Conservation (phyloP, 2,113 vertebrate species). For the Reinhardtius hippoglossoides region DNA sequence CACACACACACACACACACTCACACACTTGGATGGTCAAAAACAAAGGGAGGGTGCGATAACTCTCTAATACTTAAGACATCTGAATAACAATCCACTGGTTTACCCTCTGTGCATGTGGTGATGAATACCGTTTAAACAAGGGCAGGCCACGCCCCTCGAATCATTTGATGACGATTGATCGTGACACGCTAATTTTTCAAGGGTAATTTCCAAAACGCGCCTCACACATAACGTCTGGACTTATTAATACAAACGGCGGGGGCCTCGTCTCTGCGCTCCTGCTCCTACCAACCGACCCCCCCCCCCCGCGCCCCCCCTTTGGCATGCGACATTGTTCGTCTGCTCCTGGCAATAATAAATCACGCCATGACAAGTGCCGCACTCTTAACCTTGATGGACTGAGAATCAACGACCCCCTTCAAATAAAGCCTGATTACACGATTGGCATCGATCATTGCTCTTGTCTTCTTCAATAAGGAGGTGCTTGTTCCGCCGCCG, state of each 20-base stretch:
- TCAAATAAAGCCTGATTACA: slow-evolving; percentile 79
- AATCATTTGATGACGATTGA: slow-evolving; percentile 77
- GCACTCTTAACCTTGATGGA: slow-evolving; percentile 82
- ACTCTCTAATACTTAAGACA: slow-evolving; percentile 13
- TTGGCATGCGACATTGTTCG: slow-evolving; percentile 58
- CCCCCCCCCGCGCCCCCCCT: neutral
- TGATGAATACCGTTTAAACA: slow-evolving; percentile 59
- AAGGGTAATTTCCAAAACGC: slow-evolving; percentile 81
- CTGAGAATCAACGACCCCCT: slow-evolving; percentile 78
- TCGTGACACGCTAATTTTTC: slow-evolving; percentile 79
- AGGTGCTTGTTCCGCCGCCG: slow-evolving; percentile 54
- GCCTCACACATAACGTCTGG: slow-evolving; percentile 81
- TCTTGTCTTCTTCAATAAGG: slow-evolving; percentile 78
- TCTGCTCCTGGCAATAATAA: slow-evolving; percentile 81
- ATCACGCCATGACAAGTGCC: slow-evolving; percentile 81
- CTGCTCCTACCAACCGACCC: neutral
- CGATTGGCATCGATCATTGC: slow-evolving; percentile 77
- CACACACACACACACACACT: neutral
- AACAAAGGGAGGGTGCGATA: slow-evolving; percentile 44
- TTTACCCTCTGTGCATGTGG: slow-evolving; percentile 39
- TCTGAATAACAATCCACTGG: slow-evolving; percentile 39
- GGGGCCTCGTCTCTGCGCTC: slow-evolving; percentile 16
- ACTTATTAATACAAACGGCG: slow-evolving; percentile 77
- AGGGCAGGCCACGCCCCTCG: slow-evolving; percentile 55
- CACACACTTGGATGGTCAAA: slow-evolving; percentile 30